phyloP scores from a whole-genome alignment of 2,797 vertebrate genomes.

The Jordanella pulchra region DNA sequence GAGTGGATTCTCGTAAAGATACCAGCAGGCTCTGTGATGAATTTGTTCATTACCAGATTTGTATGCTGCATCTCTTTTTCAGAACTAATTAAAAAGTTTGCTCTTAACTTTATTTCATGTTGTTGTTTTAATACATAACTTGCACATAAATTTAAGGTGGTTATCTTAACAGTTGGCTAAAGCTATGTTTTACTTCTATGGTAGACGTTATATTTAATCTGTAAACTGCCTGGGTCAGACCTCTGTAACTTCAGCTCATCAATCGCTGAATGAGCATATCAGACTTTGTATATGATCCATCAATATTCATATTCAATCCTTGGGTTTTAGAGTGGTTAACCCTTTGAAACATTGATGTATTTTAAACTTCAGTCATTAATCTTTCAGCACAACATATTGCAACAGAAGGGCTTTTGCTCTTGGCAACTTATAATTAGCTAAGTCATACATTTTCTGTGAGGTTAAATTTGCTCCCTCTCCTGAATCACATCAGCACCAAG shows the following conservation, averaged over 20 bases:
- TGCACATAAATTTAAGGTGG: background rate
- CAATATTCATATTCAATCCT: constrained; percentile 54
- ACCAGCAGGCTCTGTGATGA: constrained; percentile 46
- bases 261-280: constrained; percentile 11
- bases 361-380: constrained; percentile 71
- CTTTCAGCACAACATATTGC: constrained; percentile 60
- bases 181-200: constrained; percentile 13
- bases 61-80: constrained; percentile 27
- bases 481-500: constrained; percentile 27
- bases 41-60: constrained; percentile 51
- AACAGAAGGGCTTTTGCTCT: constrained; percentile 31
- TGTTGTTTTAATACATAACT: constrained; percentile 10
- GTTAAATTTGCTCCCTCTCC: constrained; percentile 45
- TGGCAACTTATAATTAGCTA: constrained; percentile 44
- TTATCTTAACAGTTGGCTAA: constrained; percentile 6
- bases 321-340: constrained; percentile 61
- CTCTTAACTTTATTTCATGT: constrained; percentile 19
- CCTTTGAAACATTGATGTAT: constrained; percentile 71
- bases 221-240: constrained; percentile 6
- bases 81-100: constrained; percentile 31
- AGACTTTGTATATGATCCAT: constrained; percentile 21
- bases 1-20: constrained; percentile 47
- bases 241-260: constrained; percentile 8
- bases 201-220: constrained; percentile 14
- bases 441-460: constrained; percentile 41